Evolutionary conservation across 23 tunicate species (phyloP).

Genomic region (Halocynthia roretzi): DNA sequence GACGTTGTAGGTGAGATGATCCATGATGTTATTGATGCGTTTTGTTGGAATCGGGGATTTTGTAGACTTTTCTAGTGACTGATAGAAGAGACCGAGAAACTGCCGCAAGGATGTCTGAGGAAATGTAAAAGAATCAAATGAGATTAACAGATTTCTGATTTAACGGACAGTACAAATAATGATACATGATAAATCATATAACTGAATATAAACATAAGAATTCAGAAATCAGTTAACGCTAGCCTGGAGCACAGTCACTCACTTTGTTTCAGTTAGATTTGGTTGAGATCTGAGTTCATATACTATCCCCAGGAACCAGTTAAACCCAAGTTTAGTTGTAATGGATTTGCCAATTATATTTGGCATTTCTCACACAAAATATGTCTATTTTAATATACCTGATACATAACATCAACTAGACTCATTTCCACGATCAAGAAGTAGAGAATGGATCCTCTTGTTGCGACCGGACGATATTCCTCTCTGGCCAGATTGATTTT

Average conservation of each 20-base stretch:
- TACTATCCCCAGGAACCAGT: too few relatives aligned
- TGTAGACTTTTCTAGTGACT: slow-evolving; percentile 51
- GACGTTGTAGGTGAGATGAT: slow-evolving; percentile 59
- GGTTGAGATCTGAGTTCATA: too few relatives aligned
- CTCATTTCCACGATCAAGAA: slow-evolving; percentile 88
- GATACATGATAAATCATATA: too few relatives aligned
- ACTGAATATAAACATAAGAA: too few relatives aligned
- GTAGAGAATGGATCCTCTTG: slow-evolving; percentile 78
- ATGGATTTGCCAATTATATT: too few relatives aligned
- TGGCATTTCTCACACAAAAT: too few relatives aligned
- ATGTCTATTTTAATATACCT: slow-evolving; percentile 6
- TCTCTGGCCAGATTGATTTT: slow-evolving; percentile 78
- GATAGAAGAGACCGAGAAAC: slow-evolving; percentile 66
- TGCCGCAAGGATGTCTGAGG: slow-evolving; percentile 70
- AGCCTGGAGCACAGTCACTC: too few relatives aligned
- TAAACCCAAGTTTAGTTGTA: too few relatives aligned
- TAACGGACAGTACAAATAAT: too few relatives aligned
- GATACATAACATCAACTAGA: slow-evolving; percentile 87
- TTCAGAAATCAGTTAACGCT: too few relatives aligned
- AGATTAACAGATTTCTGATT: too few relatives aligned
- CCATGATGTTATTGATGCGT: slow-evolving; percentile 78
- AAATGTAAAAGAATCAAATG: neutral
- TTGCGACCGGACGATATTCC: slow-evolving; percentile 85
- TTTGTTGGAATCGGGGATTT: slow-evolving; percentile 77
- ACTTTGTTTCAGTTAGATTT: too few relatives aligned